Base-by-base conservation (phyloP, 2,888 invertebrate genomes). In the Sinodicranocentrus sp. region DNA sequence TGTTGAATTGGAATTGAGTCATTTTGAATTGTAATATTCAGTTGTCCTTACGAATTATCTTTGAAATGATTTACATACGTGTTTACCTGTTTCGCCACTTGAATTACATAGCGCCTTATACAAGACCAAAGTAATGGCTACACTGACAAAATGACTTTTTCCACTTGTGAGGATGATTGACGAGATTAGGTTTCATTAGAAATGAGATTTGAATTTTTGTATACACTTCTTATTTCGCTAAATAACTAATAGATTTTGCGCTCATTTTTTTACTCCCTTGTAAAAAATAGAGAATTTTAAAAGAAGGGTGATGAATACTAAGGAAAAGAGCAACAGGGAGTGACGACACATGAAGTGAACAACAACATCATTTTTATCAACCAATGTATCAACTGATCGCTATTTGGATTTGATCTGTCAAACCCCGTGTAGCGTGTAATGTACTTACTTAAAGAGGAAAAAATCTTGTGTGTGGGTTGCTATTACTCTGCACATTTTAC, bases 111-210 rank as follows among this genome's bases (percentile, higher is more conserved):
- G n/a, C n/a, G n/a, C n/a, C 19, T n/a, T 65, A 39, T 17, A 33
- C 28, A 65, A 28, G 39, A 63, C 13, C 63, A 33, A 61, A 13
- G 2, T 15, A 15, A n/a, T 5, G 17, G 25, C 1, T 10, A 59
- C 10, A 17, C 59, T 73, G 44, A 75, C 65, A 75, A 44, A 63
- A 59, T 65, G 33, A 75, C 33, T 75, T 59, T 39, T 28, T 33
- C 33, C 33, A 33, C 48, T 48, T 79, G 63, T 52, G 71, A 71
- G 54, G 67, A 80, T 80, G 80, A 80, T 72, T 80, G 80, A 80
- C 80, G 61, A 72, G 72, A 80, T 80, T 80, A 80, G 23, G 25
- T 54, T 72, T 80, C 80, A 67, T 80, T 43, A 72, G 33, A 59
- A 75, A 68, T 82, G 65, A 33, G 59, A 73, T 82, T 80, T 44